Base-by-base conservation (phyloP, 2,888 invertebrate genomes). In the Sphaeridia pumilis region DNA sequence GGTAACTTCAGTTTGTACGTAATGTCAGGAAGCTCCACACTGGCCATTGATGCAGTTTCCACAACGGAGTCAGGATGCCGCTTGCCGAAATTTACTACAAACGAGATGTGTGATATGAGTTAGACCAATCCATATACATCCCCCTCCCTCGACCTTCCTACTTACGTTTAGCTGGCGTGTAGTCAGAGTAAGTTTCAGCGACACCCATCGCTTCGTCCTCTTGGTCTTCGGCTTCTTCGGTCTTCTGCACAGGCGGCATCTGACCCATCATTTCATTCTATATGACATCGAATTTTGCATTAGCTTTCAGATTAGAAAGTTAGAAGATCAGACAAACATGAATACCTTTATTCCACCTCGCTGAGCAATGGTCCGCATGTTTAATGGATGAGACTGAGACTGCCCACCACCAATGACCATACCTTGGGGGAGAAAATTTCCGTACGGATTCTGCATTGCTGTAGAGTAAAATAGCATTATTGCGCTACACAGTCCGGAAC, bases 11-110 rank as follows among this genome's bases (percentile, higher is more conserved):
- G 61, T 61, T 78, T 76, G 73, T 95, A 97, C 75, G 85, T 85
- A 50, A 94, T 87, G 70, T 95, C 90, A 1, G 87, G 86, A 0
- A 95, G 92, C 67, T 89, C 88, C 48, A 97, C 94, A 35, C 92
- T 93, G 0, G 94, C 90, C 42, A 99, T 75, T 0, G 97, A 95
- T 7, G 94, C 94, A 0, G 98, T 98, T 72, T 99, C 98, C 7
- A 99, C 98, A 4, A 99, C 97, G 0, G 92, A 87, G 74, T 99
- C 98, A 0, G 98, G 98, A 78, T 99, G 98, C 68, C 90, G 88
- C 66, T 82, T 82, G 12, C 98, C 98, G 48, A 93, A 74, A 73
- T 89, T 89, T 66, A 94, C 87, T 88, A 72, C 14, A 69, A 62
- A 45, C 62, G 55, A 57, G 56, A 58, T 65, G 57, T 42, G 35